Conservation (phyloP, 1,140 invertebrate genomes). For the Spodoptera frugiperda region DNA sequence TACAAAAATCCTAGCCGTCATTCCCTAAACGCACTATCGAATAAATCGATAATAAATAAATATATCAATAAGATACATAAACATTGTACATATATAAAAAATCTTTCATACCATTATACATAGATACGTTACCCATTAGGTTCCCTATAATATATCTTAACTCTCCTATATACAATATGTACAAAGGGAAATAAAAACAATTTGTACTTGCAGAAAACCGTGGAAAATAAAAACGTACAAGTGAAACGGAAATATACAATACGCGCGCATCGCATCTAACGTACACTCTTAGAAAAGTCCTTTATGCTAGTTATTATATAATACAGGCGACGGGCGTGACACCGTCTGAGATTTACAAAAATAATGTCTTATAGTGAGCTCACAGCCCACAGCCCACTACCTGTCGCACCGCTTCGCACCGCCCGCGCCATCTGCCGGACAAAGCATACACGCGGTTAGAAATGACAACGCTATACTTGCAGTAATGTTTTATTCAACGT, state of each 20-base stretch:
- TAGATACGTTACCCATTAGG: slow-evolving; percentile 64
- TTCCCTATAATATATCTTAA: slow-evolving; percentile 63
- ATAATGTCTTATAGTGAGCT: slow-evolving; percentile 57
- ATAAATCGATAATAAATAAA: slow-evolving; percentile 77
- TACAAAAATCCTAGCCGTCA: slow-evolving; percentile 79
- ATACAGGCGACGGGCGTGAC: slow-evolving; percentile 61
- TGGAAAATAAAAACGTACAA: slow-evolving; percentile 65
- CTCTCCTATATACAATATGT: slow-evolving; percentile 82
- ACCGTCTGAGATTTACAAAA: slow-evolving; percentile 74
- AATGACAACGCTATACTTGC: slow-evolving; percentile 36
- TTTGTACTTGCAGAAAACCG: slow-evolving; percentile 85
- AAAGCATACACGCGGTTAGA: slow-evolving; percentile 40
- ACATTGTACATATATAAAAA: slow-evolving; percentile 82
- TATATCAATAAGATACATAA: slow-evolving; percentile 73
- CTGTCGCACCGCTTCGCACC: slow-evolving; percentile 70
- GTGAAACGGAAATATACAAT: slow-evolving; percentile 69
- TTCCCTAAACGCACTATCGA: slow-evolving; percentile 66
- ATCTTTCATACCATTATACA: slow-evolving; percentile 74
- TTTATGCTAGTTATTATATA: slow-evolving; percentile 64
- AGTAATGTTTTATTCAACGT: slow-evolving; percentile 30
- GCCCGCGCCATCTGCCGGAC: slow-evolving; percentile 59
- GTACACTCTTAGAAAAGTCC: slow-evolving; percentile 64
- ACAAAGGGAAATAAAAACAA: slow-evolving; percentile 84
- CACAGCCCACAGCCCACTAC: slow-evolving; percentile 57
- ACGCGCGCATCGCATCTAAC: slow-evolving; percentile 51